phyloP scores from a whole-genome alignment of 2,888 invertebrate genomes.

The Idaea biselata region DNA sequence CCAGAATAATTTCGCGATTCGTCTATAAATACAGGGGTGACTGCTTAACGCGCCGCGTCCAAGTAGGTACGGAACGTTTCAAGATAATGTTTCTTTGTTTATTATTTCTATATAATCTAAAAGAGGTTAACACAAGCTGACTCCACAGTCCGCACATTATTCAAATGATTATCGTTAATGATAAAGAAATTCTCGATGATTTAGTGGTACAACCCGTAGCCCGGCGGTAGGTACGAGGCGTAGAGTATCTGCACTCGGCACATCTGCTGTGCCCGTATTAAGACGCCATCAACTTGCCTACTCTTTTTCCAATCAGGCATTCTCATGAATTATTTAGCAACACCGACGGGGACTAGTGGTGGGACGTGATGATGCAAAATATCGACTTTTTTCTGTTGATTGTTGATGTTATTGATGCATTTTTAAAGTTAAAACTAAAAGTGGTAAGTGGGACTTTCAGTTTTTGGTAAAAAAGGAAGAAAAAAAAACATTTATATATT shows the following conservation, averaged over 20 bases:
- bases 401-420: background rate
- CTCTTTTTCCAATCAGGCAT: conserved; percentile 33
- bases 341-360: conserved; percentile 21
- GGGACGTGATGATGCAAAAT: background rate
- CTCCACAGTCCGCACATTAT: background rate
- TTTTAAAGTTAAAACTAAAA: background rate
- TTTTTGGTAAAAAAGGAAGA: too few species aligned
- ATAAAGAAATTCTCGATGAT: background rate
- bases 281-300: conserved; percentile 29
- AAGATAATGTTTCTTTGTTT: too few species aligned
- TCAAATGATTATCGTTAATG: background rate
- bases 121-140: too few species aligned
- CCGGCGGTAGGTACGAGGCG: background rate
- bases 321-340: conserved; percentile 34
- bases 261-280: conserved; percentile 28
- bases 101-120: too few species aligned
- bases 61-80: too few species aligned
- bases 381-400: background rate
- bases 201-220: background rate
- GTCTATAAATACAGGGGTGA: too few species aligned
- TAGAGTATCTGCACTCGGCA: conserved; percentile 11
- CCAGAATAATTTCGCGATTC: too few species aligned
- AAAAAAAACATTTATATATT: too few species aligned
- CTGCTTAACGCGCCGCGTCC: too few species aligned
- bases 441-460: background rate